Percentiles rank a stretch among this genome's conserved stretches.
phyloP scores from a whole-genome alignment of 2,888 invertebrate species.

The Allygus modestus region DNA sequence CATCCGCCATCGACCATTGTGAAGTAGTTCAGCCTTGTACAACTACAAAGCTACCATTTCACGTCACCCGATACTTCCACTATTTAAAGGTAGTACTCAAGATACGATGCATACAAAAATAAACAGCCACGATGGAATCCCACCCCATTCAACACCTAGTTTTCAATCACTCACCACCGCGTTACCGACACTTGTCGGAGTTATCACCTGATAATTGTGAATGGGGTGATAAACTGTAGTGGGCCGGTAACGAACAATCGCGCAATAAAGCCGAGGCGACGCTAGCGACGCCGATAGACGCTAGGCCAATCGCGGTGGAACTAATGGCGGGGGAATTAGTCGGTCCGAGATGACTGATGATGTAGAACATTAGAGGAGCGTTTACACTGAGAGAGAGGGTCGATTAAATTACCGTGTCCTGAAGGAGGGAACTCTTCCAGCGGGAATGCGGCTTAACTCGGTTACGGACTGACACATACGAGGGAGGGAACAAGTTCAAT shows the following conservation, averaged over 20 bases:
- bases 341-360: constrained; percentile 28
- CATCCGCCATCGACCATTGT: too few species aligned
- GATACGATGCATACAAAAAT: too few species aligned
- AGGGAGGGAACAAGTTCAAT: too few species aligned
- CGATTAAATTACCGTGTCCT: constrained; percentile 3
- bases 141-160: too few species aligned
- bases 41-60: too few species aligned
- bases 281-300: background rate
- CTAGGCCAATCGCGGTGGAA: background rate
- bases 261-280: background rate
- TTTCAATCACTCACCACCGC: background rate
- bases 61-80: too few species aligned
- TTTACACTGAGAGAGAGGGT: constrained; percentile 16
- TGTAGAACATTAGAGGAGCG: constrained; percentile 36
- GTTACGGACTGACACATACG: too few species aligned
- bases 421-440: background rate
- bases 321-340: constrained; percentile 33
- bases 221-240: constrained; percentile 22
- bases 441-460: background rate
- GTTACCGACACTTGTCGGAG: constrained; percentile 20
- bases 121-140: background rate
- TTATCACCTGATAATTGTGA: constrained; percentile 31
- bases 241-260: background rate
- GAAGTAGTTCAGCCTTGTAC: too few species aligned
- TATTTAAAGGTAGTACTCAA: too few species aligned